A percentile compares a stretch with the other conserved stretches of the same genome.
Evolutionary conservation across 1,140 invertebrate genomes (phyloP).

Genomic region (Lucilia cuprina): DNA sequence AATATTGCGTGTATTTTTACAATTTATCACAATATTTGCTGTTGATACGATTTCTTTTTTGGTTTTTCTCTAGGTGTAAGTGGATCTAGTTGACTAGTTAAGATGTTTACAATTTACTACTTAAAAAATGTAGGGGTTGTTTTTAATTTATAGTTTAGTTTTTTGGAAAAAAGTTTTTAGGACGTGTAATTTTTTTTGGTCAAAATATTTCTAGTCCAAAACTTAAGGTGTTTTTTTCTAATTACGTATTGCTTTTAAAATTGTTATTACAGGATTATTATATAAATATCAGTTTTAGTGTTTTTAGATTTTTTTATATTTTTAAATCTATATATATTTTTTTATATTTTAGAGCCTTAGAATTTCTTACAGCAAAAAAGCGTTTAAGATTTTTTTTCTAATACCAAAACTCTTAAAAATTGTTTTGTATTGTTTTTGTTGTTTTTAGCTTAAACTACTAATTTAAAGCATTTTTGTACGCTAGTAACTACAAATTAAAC

Average conservation of each 20-base stretch:
- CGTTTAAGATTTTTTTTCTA: background rate
- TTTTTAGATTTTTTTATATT: background rate
- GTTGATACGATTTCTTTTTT: constrained; percentile 21
- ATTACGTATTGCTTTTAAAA: constrained; percentile 12
- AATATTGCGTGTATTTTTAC: background rate
- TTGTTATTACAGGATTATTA: background rate
- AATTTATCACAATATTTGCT: constrained; percentile 32
- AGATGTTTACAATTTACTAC: background rate
- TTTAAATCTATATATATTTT: background rate
- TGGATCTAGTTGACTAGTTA: too few relatives aligned
- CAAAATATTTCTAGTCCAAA: background rate
- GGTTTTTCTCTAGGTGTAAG: background rate
- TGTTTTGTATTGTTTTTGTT: background rate
- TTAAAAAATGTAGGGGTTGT: too few relatives aligned
- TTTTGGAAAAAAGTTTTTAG: background rate
- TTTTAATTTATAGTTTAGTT: too few relatives aligned
- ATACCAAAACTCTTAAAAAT: background rate
- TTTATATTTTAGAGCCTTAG: background rate
- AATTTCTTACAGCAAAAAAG: constrained; percentile 11
- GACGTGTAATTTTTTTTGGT: background rate
- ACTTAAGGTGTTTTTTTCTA: background rate
- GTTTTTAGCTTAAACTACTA: background rate
- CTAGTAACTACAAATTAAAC: constrained; percentile 15
- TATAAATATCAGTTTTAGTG: background rate
- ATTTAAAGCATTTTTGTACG: constrained; percentile 15